Evolutionary conservation across 2,797 vertebrate species (phyloP).

Genomic region (Diceros bicornis): DNA sequence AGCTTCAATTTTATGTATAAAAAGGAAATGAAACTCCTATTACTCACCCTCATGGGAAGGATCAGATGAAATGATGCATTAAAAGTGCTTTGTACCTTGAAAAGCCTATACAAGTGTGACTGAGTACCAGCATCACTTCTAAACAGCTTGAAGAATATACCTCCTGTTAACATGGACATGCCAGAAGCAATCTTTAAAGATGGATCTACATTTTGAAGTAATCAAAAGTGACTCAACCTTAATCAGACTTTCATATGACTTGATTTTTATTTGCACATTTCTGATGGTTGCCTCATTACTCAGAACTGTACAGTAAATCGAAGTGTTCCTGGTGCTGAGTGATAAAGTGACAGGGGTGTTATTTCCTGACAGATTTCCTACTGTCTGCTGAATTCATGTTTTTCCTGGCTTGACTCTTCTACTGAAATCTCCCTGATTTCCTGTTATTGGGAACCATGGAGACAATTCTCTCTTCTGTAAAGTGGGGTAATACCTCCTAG

Average conservation of each 20-base stretch:
- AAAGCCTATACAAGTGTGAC: not conserved
- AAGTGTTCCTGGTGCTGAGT: not conserved
- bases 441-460: constrained; percentile 68
- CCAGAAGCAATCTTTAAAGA: not conserved
- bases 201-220: constrained; percentile 20
- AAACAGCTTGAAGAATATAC: not conserved
- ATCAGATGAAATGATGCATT: not conserved
- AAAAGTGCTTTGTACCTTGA: not conserved
- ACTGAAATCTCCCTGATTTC: constrained; percentile 54
- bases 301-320: not conserved
- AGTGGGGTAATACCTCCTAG: constrained; percentile 40
- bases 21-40: not conserved
- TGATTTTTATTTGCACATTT: constrained; percentile 4
- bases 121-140: not conserved
- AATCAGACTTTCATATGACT: not conserved
- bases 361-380: constrained; percentile 76
- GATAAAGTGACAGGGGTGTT: not conserved
- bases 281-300: not conserved
- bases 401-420: constrained; percentile 51
- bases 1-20: not conserved
- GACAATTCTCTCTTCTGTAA: constrained; percentile 61
- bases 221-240: not conserved
- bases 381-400: constrained; percentile 53
- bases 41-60: not conserved
- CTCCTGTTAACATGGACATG: not conserved